Base-by-base conservation (phyloP, 2,797 vertebrate genomes). In the Pseudotriccus pelzelni region DNA sequence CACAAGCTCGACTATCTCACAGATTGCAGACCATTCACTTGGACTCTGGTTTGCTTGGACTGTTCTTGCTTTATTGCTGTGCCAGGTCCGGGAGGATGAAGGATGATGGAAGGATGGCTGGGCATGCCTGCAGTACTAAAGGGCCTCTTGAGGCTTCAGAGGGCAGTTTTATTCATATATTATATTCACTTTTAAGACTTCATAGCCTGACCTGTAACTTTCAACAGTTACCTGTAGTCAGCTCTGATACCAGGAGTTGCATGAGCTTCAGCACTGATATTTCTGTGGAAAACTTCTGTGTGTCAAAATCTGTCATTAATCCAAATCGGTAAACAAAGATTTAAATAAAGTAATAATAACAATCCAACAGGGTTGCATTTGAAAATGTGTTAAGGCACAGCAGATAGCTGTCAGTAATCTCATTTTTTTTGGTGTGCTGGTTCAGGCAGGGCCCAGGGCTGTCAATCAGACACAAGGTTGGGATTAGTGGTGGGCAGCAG, bases 11-110 rank as follows among this genome's bases (percentile, higher is more conserved):
- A 25, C 58, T 49, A 23, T 19, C 5, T 70, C 32, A 7, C 0
- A 0, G 18, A 21, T 49, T 58, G 19, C 37, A 67, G 46, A 37
- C 44, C 13, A 10, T 14, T 12, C 0, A 0, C 17, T 39, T 69
- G 18, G 15, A 5, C 32, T 76, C 46, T 30, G 36, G 3, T 20
- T 67, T 28, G 4, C 19, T 70, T 55, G 59, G 32, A 5, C 34
- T 69, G 69, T 75, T 69, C 32, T 34, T 49, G 0, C 27, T 46
- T 59, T 7, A 5, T 60, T 25, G 7, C n/a, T 28, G 28, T 24
- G 5, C 30, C 3, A 28, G 9, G 41, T 2, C 41, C 6, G 5
- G 41, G 37, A 56, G 2, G 10, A 43, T 49, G 37, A 30, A 15
- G 10, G 30, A 22, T 2, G 2, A 4, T 28, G n/a, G n/a, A 28